Evolutionary conservation across 2,113 vertebrate genomes (phyloP), one percentile per base, ranked within the genome.

Genomic region (Solea senegalensis): DNA sequence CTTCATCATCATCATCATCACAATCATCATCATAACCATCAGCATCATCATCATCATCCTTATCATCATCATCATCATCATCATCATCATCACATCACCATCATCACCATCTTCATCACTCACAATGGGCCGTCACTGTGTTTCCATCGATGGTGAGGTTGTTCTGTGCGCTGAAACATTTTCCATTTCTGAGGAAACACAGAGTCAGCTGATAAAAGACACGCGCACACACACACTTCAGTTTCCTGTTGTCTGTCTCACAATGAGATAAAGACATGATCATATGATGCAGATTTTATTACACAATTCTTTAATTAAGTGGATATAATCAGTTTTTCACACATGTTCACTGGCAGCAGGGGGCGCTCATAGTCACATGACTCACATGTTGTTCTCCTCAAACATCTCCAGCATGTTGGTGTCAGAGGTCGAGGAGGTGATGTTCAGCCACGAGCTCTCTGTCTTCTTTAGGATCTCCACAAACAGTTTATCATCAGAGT

Each of bases 341-440:
- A n/a, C 15, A 50, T n/a, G 14, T 15, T 16, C 21, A 21, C 21
- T 21, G 21, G 21, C 21, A 34, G 34, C 34, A 34, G 34, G 34
- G 34, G 34, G 34, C 34, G 34, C 34, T 34, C 3, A 34, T 2
- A 34, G 27, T 54, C 10, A 28, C 26, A 28, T 27, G 55, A 57
- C 84, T 86, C 64, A 86, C 84, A 78, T 55, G 1, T 3, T 69
- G 43, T 52, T 63, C 2, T 11, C 1, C 56, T 81, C 46, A 7
- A 1, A 3, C 60, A 78, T 60, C 51, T 11, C 28, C 45, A 48
- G 45, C 9, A 10, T 10, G 8, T 12, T 10, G 12, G n/a, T 0
- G 21, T 0, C 3, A 5, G 0, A 2, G 0, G 49, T 7, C 1
- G 59, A 58, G 0, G 0, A 0, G 1, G 0, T 0, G 1, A 48